These are phyloP conservation scores for Thunnus maccoyii DNA, from an alignment of 2,113 vertebrate genomes.

Conservation along the genomic window DNA sequence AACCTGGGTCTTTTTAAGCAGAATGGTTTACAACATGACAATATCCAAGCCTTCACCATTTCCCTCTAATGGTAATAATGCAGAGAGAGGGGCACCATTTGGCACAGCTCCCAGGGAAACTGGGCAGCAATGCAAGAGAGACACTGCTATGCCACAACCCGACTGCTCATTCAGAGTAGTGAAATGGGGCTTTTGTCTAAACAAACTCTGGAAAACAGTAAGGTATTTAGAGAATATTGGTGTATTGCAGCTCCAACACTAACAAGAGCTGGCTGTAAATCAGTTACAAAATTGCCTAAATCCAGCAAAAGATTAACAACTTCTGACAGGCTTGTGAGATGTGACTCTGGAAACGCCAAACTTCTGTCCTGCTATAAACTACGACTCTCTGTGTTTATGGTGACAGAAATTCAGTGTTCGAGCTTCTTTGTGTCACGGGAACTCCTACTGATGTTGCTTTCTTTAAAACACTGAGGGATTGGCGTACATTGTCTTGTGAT, in stretches of 20 bases:
- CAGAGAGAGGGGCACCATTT: constrained; percentile 56
- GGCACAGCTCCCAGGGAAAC: constrained; percentile 54
- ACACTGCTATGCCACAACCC: constrained; percentile 26
- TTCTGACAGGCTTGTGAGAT: constrained; percentile 27
- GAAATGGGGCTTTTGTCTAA: constrained; percentile 56
- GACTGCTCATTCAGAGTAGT: constrained; percentile 51
- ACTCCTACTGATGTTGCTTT: constrained; percentile 16
- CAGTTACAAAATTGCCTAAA: constrained; percentile 4
- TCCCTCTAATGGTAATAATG: constrained; percentile 36
- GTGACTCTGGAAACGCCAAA: constrained; percentile 32
- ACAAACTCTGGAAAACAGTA: constrained; percentile 42
- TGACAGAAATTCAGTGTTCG: constrained; percentile 22
- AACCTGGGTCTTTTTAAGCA: constrained; percentile 1
- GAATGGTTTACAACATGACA: constrained; percentile 6
- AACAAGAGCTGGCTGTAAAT: constrained; percentile 49
- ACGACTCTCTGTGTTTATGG: constrained; percentile 31
- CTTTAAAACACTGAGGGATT: constrained; percentile 45
- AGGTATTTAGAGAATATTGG: constrained; percentile 36
- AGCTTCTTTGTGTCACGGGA: constrained; percentile 37
- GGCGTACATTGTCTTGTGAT: constrained; percentile 54
- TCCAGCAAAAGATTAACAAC: constrained; percentile 28
- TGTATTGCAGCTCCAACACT: constrained; percentile 22
- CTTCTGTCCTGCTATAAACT: constrained; percentile 38
- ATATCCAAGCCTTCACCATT: constrained; percentile 8
- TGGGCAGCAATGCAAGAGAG: constrained; percentile 40